Evolutionary conservation across 2,113 vertebrate species (phyloP).

Genomic region (Ictalurus furcatus): DNA sequence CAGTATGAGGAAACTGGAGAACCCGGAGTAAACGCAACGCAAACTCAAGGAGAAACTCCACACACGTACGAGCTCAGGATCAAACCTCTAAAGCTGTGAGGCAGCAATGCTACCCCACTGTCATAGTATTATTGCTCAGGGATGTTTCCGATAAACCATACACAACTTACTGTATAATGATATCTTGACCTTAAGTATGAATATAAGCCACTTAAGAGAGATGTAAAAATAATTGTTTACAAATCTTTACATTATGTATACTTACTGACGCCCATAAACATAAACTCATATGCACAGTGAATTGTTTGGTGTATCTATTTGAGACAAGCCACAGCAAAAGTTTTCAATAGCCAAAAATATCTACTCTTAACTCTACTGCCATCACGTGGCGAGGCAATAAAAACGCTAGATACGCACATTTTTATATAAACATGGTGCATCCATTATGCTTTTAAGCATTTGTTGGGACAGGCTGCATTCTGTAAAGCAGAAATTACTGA

Average conservation of each 20-base stretch:
- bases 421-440: not conserved
- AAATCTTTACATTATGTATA: not conserved
- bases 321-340: not conserved
- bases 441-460: not conserved
- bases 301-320: not conserved
- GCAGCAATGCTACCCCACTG: not conserved
- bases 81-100: not conserved
- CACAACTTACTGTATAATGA: not conserved
- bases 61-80: not conserved
- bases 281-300: not conserved
- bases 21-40: not conserved
- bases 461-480: not conserved
- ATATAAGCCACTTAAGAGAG: not conserved
- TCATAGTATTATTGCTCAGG: not conserved
- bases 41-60: not conserved
- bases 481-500: not conserved
- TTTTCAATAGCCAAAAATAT: not conserved
- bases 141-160: not conserved
- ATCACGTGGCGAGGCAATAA: conserved; percentile 32
- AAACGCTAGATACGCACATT: not conserved
- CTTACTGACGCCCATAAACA: not conserved
- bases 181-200: not conserved
- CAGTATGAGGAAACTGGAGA: not conserved
- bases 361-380: conserved; percentile 39
- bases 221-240: not conserved